phyloP scores from a whole-genome alignment of 2,797 vertebrate species.

The Molossus molossus region DNA sequence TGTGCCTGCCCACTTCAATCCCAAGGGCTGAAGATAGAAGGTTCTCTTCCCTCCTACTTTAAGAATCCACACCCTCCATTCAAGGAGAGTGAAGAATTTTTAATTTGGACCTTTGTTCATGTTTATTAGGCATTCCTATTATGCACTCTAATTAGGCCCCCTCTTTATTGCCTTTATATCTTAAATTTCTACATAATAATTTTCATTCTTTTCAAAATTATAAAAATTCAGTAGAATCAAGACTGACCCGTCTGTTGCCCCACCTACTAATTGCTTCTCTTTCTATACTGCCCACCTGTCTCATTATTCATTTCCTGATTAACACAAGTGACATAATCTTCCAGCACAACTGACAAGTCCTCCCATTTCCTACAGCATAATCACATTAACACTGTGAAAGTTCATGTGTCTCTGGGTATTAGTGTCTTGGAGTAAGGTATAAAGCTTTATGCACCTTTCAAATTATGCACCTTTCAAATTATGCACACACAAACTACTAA shows the following conservation, averaged over 20 bases:
- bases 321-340: slow-evolving; percentile 75
- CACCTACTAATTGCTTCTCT: slow-evolving; percentile 63
- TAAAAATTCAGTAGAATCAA: neutral
- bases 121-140: neutral
- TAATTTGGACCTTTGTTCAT: neutral
- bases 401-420: neutral
- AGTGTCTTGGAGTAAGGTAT: neutral
- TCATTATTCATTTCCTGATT: slow-evolving; percentile 76
- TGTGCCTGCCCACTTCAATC: neutral
- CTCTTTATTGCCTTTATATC: neutral
- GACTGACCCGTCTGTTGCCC: neutral
- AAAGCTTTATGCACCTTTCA: slow-evolving; percentile 64
- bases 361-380: slow-evolving; percentile 58
- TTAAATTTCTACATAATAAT: slow-evolving; percentile 28
- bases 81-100: neutral
- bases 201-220: slow-evolving; percentile 33
- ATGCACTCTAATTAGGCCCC: neutral
- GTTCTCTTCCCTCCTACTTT: neutral
- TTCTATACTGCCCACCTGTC: slow-evolving; percentile 72
- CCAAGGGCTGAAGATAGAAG: neutral
- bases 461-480: neutral
- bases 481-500: slow-evolving; percentile 63
- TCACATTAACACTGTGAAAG: slow-evolving; percentile 37
- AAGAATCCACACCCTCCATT: neutral
- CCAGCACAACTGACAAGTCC: slow-evolving; percentile 54